phyloP scores from a whole-genome alignment of 2,888 invertebrate species.

The Pandemis heparana region DNA sequence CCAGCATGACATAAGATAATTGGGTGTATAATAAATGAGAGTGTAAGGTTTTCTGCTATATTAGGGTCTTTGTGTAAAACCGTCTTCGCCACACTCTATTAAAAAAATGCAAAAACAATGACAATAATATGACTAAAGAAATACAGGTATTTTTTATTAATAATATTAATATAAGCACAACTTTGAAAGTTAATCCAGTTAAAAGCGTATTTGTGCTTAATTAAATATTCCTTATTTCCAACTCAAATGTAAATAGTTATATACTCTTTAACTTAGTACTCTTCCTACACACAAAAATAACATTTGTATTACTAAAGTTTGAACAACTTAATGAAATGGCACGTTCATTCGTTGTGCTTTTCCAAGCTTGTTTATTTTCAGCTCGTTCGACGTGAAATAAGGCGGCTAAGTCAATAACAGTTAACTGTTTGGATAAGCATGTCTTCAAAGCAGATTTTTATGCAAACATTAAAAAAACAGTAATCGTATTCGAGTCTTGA shows the following conservation, averaged over 20 bases:
- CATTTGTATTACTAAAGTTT: slow-evolving; percentile 1
- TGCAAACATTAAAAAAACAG: neutral
- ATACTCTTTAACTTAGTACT: neutral
- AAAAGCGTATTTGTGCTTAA: too few relatives aligned
- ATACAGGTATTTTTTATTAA: too few relatives aligned
- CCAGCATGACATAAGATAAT: neutral
- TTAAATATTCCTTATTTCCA: too few relatives aligned
- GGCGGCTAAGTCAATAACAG: slow-evolving; percentile 28
- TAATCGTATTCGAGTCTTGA: neutral
- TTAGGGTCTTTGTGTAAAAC: too few relatives aligned
- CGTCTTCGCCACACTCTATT: too few relatives aligned
- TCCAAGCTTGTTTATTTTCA: slow-evolving; percentile 23
- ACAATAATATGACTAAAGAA: too few relatives aligned
- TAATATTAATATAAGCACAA: too few relatives aligned
- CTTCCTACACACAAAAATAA: neutral
- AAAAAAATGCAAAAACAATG: too few relatives aligned
- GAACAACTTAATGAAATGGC: slow-evolving; percentile 12
- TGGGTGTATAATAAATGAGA: neutral
- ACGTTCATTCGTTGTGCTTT: slow-evolving; percentile 20
- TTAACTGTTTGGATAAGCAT: slow-evolving; percentile 6
- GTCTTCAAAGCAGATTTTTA: neutral
- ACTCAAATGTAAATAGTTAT: neutral
- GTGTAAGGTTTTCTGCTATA: too few relatives aligned
- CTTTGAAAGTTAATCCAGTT: too few relatives aligned
- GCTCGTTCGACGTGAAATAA: slow-evolving; percentile 29